Conservation (phyloP, 2,113 vertebrate species). For the Erythrolamprus reginae region DNA sequence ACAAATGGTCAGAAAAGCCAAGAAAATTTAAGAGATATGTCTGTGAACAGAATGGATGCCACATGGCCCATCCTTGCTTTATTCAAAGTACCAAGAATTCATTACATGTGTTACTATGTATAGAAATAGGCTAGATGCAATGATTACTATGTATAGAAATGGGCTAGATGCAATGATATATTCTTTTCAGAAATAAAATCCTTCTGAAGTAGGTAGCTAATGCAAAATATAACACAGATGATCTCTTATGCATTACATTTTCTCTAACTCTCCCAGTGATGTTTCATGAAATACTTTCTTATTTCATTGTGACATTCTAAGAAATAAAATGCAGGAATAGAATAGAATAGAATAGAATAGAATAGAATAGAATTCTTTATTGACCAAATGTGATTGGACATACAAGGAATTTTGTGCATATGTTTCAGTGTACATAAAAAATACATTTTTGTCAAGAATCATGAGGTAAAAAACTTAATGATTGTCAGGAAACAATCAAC, state of each 20-base stretch:
- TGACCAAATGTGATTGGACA: too few species aligned
- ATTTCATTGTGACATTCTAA: constrained; percentile 6
- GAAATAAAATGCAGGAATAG: constrained; percentile 6
- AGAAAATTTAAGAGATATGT: neutral
- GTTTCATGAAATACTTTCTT: constrained; percentile 6
- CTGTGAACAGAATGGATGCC: neutral
- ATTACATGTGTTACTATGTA: neutral
- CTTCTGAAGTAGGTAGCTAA: neutral
- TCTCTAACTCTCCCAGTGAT: neutral
- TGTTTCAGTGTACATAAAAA: too few species aligned
- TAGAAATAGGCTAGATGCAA: neutral
- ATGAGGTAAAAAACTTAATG: too few species aligned
- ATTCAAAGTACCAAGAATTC: neutral
- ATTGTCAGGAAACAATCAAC: too few species aligned
- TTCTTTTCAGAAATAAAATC: neutral
- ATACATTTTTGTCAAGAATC: too few species aligned
- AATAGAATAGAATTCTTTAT: too few species aligned
- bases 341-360: too few species aligned
- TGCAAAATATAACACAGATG: neutral
- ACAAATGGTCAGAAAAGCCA: neutral
- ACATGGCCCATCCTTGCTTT: neutral
- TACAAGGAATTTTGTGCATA: too few species aligned
- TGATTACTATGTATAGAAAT: neutral
- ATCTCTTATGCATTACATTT: neutral
- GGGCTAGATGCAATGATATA: neutral